Percentiles rank a stretch among this genome's conserved stretches.
These are phyloP conservation scores for Vireo griseus DNA, from an alignment of 2,797 vertebrate species.

Conservation along the genomic window DNA sequence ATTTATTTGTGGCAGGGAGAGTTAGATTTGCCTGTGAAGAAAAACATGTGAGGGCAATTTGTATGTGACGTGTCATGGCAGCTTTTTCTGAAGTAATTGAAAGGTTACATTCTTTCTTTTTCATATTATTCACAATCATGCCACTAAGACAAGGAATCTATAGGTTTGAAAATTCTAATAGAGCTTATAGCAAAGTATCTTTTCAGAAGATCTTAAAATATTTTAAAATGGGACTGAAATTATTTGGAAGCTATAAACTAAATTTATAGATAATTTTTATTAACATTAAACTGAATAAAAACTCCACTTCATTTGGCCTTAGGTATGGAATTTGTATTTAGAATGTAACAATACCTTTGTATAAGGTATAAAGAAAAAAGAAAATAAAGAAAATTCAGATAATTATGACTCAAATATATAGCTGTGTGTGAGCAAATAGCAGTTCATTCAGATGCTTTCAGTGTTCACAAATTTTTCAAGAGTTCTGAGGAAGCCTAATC, in stretches of 20 bases:
- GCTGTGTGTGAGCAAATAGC: not conserved
- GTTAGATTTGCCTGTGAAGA: not conserved
- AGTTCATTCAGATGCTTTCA: not conserved
- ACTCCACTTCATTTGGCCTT: not conserved
- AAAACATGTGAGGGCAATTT: not conserved
- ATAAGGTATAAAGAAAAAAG: no score
- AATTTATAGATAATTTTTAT: not conserved
- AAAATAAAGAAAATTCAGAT: not conserved
- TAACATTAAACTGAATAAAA: not conserved
- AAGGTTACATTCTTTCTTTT: not conserved
- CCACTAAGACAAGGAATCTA: not conserved
- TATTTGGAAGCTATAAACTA: not conserved
- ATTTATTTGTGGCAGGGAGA: not conserved
- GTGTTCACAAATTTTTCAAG: not conserved
- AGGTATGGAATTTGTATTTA: not conserved
- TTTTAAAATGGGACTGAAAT: not conserved
- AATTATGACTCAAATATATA: not conserved
- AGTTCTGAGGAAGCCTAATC: not conserved
- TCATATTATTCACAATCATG: not conserved
- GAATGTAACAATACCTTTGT: not conserved
- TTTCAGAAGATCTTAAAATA: not conserved
- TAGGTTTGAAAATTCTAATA: not conserved
- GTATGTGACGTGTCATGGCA: not conserved
- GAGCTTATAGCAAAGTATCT: not conserved
- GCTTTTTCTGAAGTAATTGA: not conserved